A percentile compares a stretch with the other conserved stretches of the same genome.
Evolutionary conservation across 37 sponge, comb jelly and placozoan species (phyloP).

Genomic region (Cliona cf. orientalis): DNA sequence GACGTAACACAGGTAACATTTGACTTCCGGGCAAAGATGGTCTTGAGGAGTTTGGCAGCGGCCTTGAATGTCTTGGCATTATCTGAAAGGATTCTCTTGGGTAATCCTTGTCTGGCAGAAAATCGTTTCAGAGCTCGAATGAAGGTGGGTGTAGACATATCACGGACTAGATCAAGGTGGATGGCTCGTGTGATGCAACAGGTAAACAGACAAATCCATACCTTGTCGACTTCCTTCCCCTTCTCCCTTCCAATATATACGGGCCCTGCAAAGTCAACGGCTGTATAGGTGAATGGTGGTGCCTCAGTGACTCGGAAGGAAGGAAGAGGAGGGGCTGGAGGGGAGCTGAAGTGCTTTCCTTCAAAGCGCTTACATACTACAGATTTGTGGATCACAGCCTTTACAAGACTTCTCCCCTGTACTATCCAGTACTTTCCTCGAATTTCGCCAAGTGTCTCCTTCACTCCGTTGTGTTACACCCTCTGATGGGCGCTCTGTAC

Average conservation of each 20-base stretch:
- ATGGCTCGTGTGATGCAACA: slow-evolving; percentile 46
- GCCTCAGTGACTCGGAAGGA: neutral
- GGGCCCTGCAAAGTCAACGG: slow-evolving; percentile 19
- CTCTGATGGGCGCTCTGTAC: too few species aligned
- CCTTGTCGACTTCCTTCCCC: too few species aligned
- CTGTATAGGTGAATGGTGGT: slow-evolving; percentile 9
- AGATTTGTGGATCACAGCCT: slow-evolving; percentile 3
- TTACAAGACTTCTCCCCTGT: slow-evolving; percentile 10
- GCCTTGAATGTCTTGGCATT: slow-evolving; percentile 49
- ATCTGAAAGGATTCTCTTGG: slow-evolving; percentile 33
- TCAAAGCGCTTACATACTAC: neutral
- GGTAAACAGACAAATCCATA: slow-evolving; percentile 52
- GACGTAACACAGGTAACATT: slow-evolving; percentile 15
- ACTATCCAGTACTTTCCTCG: slow-evolving; percentile 39
- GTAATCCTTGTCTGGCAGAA: slow-evolving; percentile 53
- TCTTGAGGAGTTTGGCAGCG: slow-evolving; percentile 28
- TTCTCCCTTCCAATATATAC: neutral
- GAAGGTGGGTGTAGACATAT: slow-evolving; percentile 24
- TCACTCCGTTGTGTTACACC: slow-evolving; percentile 28
- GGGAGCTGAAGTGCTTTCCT: neutral
- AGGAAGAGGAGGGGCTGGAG: slow-evolving; percentile 18
- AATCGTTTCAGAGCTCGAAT: too few species aligned
- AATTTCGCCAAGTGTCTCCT: slow-evolving; percentile 12
- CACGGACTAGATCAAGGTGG: slow-evolving; percentile 29
- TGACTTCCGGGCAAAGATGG: neutral